Evolutionary conservation across 1,140 invertebrate species (phyloP).

Genomic region (Drosophila navojoa): DNA sequence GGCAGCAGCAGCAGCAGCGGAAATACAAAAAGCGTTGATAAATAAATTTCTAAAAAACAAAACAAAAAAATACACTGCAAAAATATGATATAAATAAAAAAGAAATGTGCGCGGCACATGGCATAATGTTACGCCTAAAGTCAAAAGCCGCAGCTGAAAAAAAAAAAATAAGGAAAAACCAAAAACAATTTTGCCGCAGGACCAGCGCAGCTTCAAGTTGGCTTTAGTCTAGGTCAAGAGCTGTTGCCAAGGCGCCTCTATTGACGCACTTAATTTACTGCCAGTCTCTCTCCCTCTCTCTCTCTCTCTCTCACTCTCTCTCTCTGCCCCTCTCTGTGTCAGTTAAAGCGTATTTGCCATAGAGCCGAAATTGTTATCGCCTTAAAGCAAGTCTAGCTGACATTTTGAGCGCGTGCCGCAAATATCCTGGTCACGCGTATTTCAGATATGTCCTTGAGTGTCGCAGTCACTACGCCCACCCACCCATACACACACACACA

Average conservation of each 20-base stretch:
- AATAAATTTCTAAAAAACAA: constrained; percentile 65
- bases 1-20: constrained; percentile 50
- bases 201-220: not conserved
- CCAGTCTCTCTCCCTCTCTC: not conserved
- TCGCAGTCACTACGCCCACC: constrained; percentile 27
- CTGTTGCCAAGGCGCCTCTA: constrained; percentile 5
- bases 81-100: constrained; percentile 6
- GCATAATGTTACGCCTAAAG: constrained; percentile 36
- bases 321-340: not conserved
- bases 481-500: not conserved
- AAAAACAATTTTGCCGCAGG: constrained; percentile 2
- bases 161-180: constrained; percentile 11
- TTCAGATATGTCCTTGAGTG: constrained; percentile 50
- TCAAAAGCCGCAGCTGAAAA: constrained; percentile 17
- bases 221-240: constrained; percentile 34
- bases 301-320: not conserved
- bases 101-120: constrained; percentile 16
- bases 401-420: constrained; percentile 57
- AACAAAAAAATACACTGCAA: constrained; percentile 23
- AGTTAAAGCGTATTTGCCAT: constrained; percentile 31
- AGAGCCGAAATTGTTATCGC: constrained; percentile 14
- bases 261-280: constrained; percentile 35
- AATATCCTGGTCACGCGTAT: constrained; percentile 44
- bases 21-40: constrained; percentile 78
- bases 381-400: constrained; percentile 6